phyloP scores from a whole-genome alignment of 2,113 vertebrate genomes.

The Octodon degus region DNA sequence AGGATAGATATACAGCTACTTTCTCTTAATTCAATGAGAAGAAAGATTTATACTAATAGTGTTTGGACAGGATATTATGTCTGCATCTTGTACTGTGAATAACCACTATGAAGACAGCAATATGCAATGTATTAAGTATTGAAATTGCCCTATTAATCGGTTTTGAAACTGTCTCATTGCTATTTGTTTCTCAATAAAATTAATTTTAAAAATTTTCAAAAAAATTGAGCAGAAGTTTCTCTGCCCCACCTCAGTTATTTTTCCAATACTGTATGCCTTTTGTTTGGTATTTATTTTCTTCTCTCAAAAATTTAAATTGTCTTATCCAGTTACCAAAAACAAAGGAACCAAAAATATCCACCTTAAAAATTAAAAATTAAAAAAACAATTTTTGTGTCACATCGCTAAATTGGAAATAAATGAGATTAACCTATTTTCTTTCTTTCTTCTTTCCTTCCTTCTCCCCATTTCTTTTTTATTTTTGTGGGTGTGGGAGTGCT shows the following conservation, averaged over 20 bases:
- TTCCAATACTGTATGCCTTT: not conserved
- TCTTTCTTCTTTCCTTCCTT: not conserved
- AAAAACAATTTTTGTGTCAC: too few species aligned
- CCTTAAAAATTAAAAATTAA: not conserved
- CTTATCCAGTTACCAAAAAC: constrained; percentile 9
- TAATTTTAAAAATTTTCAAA: too few species aligned
- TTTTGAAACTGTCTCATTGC: too few species aligned
- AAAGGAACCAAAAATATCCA: not conserved
- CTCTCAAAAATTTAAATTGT: not conserved
- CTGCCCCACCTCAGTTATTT: not conserved
- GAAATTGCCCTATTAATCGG: too few species aligned
- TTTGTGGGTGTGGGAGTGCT: not conserved
- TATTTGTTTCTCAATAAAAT: too few species aligned
- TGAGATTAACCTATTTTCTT: not conserved
- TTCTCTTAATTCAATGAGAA: too few species aligned
- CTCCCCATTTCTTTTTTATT: not conserved
- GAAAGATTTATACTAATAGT: too few species aligned
- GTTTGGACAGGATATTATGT: too few species aligned
- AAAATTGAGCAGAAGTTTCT: not conserved
- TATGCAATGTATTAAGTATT: too few species aligned
- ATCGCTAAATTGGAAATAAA: not conserved
- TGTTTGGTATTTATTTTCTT: constrained; percentile 24
- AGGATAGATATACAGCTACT: too few species aligned
- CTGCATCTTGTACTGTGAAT: too few species aligned
- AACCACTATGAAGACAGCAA: too few species aligned